A percentile compares a stretch with the other conserved stretches of the same genome.
Conservation (phyloP, 2,888 invertebrate genomes). For the Idaea aversata region DNA sequence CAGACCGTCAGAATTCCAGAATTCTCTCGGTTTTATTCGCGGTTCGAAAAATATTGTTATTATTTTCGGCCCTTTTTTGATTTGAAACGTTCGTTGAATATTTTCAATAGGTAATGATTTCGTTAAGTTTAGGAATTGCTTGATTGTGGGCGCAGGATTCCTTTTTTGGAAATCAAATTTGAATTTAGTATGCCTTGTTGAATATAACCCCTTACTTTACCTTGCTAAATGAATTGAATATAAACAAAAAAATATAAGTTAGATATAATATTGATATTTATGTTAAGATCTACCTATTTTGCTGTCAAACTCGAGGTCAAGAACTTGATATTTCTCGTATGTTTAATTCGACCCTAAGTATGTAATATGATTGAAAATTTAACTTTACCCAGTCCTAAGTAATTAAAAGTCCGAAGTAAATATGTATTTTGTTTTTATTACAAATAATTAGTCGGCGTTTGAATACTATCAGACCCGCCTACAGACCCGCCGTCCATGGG, state of each 20-base stretch:
- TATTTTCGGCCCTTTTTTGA: background rate
- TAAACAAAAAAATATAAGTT: background rate
- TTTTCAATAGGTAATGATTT: background rate
- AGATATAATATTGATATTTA: no score
- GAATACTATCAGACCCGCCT: no score
- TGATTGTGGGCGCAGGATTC: background rate
- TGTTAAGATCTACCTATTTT: no score
- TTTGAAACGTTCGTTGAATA: constrained; percentile 1
- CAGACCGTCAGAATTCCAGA: constrained; percentile 34
- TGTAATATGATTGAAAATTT: no score
- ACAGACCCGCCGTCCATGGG: no score
- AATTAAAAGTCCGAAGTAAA: no score
- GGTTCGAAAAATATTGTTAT: constrained; percentile 4
- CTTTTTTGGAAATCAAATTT: background rate
- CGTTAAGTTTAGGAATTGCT: background rate
- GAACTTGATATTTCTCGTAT: no score
- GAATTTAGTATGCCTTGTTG: background rate
- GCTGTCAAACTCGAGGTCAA: no score
- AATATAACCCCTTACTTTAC: background rate
- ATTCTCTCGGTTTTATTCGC: constrained; percentile 11
- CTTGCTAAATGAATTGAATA: background rate
- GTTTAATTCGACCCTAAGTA: no score
- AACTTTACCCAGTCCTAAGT: no score
- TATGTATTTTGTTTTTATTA: no score
- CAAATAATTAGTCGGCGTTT: no score